Evolutionary conservation across 2,113 vertebrate species (phyloP).

Genomic region (Rhinolophus ferrumequinum): DNA sequence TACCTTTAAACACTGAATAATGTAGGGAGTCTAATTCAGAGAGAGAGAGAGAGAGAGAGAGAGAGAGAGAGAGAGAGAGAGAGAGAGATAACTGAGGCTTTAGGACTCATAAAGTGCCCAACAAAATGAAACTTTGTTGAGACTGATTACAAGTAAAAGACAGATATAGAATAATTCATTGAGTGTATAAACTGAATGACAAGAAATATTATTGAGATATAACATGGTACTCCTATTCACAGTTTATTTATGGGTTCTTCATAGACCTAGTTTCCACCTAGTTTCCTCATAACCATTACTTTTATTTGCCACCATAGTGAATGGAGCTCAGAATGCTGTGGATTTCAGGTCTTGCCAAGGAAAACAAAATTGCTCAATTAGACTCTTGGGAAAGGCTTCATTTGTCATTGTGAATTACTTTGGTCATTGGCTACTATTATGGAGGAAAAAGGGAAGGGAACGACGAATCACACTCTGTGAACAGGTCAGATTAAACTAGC

Average conservation of each 20-base stretch:
- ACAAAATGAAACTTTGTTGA: neutral
- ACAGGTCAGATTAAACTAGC: slow-evolving; percentile 75
- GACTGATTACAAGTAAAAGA: neutral
- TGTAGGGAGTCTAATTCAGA: neutral
- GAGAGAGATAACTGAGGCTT: neutral
- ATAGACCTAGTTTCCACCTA: slow-evolving; percentile 37
- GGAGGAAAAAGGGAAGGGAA: slow-evolving; percentile 51
- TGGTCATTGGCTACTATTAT: slow-evolving; percentile 74
- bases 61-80: neutral
- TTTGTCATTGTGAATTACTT: slow-evolving; percentile 81
- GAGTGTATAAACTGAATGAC: slow-evolving; percentile 20
- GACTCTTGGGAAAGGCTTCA: slow-evolving; percentile 73
- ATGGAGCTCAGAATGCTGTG: slow-evolving; percentile 55
- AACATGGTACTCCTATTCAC: neutral
- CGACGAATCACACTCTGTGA: slow-evolving; percentile 54
- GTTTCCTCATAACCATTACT: slow-evolving; percentile 51
- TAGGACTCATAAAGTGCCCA: neutral
- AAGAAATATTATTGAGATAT: slow-evolving; percentile 44
- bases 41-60: neutral
- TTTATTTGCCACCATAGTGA: slow-evolving; percentile 50
- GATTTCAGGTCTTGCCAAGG: slow-evolving; percentile 74
- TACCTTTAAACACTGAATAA: neutral
- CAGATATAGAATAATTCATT: neutral
- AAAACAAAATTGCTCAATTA: slow-evolving; percentile 83
- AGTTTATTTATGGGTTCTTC: slow-evolving; percentile 55